Percentiles rank a stretch among this genome's conserved stretches.
phyloP scores from a whole-genome alignment of 2,888 invertebrate genomes.

The Siphonodentalium dalli region DNA sequence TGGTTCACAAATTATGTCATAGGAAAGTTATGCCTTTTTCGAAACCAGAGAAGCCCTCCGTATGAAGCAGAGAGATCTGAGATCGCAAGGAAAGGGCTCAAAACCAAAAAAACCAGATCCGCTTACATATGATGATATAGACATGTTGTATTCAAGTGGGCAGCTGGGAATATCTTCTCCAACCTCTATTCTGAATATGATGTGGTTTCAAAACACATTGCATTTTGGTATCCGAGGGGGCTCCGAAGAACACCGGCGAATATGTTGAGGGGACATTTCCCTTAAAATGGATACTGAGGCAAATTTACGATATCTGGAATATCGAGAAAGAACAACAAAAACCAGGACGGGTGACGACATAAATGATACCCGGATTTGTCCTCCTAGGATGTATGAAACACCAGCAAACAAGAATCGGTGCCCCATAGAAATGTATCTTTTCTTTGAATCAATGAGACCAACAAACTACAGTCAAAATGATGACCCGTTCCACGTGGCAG shows the following conservation, averaged over 20 bases:
- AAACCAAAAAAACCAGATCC: not conserved
- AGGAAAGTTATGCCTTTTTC: not conserved
- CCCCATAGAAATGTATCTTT: too few relatives aligned
- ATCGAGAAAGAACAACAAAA: too few relatives aligned
- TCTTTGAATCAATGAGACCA: too few relatives aligned
- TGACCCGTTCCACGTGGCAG: too few relatives aligned
- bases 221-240: conserved; percentile 7
- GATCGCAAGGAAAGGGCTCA: conserved; percentile 3
- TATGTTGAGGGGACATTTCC: conserved; percentile 6
- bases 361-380: too few relatives aligned
- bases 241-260: not conserved
- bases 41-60: conserved; percentile 1
- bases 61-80: not conserved
- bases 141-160: not conserved
- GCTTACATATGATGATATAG: not conserved
- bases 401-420: too few relatives aligned
- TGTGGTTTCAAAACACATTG: conserved; percentile 1
- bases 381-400: too few relatives aligned
- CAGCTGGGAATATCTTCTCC: not conserved
- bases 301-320: too few relatives aligned
- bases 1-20: not conserved
- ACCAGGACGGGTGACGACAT: too few relatives aligned
- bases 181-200: not conserved
- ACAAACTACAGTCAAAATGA: too few relatives aligned
- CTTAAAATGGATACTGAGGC: too few relatives aligned